phyloP scores from a whole-genome alignment of 1,140 invertebrate species.

The Drosophila parvula region DNA sequence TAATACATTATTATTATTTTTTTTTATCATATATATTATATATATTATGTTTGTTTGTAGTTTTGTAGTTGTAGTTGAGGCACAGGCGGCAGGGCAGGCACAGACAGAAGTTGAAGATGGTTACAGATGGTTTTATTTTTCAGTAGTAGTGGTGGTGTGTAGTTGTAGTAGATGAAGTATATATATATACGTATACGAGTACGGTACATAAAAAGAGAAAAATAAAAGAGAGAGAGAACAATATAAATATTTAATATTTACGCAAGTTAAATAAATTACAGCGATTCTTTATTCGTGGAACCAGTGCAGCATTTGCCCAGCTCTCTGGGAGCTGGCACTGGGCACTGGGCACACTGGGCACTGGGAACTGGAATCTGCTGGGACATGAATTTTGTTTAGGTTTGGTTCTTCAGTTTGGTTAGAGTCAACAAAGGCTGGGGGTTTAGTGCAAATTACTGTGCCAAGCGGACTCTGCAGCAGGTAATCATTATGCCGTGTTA shows the following conservation, averaged over 20 bases:
- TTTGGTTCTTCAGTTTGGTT: conserved; percentile 21
- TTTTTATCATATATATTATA: conserved; percentile 19
- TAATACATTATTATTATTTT: conserved; percentile 38
- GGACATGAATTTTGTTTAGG: conserved; percentile 11
- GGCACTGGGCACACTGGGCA: not conserved
- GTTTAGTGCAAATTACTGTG: conserved; percentile 47
- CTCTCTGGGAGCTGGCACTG: conserved; percentile 5
- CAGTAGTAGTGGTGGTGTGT: conserved; percentile 78
- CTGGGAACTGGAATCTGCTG: too few species aligned
- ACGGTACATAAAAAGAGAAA: conserved; percentile 82
- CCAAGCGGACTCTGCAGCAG: conserved; percentile 16
- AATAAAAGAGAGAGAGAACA: conserved; percentile 81
- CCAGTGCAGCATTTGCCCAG: conserved; percentile 53
- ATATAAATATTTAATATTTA: conserved; percentile 82
- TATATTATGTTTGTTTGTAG: conserved; percentile 31
- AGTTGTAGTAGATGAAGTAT: conserved; percentile 77
- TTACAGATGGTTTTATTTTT: conserved; percentile 63
- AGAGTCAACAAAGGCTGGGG: conserved; percentile 34
- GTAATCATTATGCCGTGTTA: conserved; percentile 25
- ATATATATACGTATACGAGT: conserved; percentile 68
- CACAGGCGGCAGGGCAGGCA: conserved; percentile 60
- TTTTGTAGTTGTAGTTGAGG: conserved; percentile 40
- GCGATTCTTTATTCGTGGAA: conserved; percentile 32
- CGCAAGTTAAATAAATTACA: conserved; percentile 81
- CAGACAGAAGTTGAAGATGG: conserved; percentile 78